phyloP scores from a whole-genome alignment of 1,140 invertebrate species.

The Spodoptera frugiperda region DNA sequence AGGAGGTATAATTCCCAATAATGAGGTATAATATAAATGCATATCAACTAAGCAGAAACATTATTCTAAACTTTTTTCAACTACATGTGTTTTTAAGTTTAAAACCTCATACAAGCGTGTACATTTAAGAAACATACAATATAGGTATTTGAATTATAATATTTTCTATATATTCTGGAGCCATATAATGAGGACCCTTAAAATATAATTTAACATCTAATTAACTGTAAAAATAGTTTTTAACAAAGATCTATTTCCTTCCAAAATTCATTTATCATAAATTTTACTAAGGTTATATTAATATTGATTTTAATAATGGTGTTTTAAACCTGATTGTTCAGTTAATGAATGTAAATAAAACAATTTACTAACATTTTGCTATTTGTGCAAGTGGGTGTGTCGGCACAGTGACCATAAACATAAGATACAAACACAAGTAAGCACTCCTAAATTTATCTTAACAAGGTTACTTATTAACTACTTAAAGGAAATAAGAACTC shows the following conservation, averaged over 20 bases:
- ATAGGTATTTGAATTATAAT: slow-evolving; percentile 43
- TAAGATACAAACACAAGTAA: slow-evolving; percentile 32
- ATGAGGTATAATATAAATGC: slow-evolving; percentile 60
- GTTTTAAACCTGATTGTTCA: slow-evolving; percentile 7
- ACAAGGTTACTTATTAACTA: slow-evolving; percentile 37
- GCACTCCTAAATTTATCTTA: slow-evolving; percentile 48
- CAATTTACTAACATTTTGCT: slow-evolving; percentile 23
- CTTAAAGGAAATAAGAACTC: slow-evolving; percentile 37
- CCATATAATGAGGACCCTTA: slow-evolving; percentile 48
- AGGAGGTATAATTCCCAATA: slow-evolving; percentile 41
- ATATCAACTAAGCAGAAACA: slow-evolving; percentile 59
- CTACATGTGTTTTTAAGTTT: slow-evolving; percentile 51
- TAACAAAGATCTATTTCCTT: slow-evolving; percentile 48
- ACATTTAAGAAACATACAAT: slow-evolving; percentile 43
- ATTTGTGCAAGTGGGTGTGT: slow-evolving; percentile 43
- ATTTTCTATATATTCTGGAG: slow-evolving; percentile 52
- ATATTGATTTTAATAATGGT: not conserved
- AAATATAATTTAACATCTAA: slow-evolving; percentile 53
- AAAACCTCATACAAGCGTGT: slow-evolving; percentile 61
- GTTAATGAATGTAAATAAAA: slow-evolving; percentile 22
- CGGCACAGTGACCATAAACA: slow-evolving; percentile 15
- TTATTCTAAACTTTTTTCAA: slow-evolving; percentile 55
- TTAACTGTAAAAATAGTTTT: slow-evolving; percentile 53
- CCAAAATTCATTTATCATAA: slow-evolving; percentile 34
- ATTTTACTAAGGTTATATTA: slow-evolving; percentile 27